These are phyloP conservation scores for Drosophila formosana DNA, from an alignment of 2,888 invertebrate species.

Conservation along the genomic window DNA sequence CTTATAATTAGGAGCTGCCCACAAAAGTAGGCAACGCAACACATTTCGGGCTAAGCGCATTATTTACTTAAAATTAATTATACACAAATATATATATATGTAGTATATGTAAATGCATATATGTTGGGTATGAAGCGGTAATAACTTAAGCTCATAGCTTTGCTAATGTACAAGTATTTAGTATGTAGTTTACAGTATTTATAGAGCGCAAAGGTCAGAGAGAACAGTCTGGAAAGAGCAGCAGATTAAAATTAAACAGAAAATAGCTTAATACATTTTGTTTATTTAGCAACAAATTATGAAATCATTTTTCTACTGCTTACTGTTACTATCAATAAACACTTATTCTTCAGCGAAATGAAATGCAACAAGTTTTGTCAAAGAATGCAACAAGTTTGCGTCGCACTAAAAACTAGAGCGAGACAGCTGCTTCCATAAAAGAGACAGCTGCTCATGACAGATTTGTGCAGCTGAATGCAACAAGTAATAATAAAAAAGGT, in stretches of 20 bases:
- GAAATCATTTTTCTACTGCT: too few species aligned
- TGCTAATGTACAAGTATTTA: conserved; percentile 2
- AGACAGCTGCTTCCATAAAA: too few species aligned
- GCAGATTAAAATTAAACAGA: too few species aligned
- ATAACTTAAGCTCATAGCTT: neutral
- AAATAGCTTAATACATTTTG: too few species aligned
- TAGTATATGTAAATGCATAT: too few species aligned
- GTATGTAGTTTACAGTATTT: conserved; percentile 1
- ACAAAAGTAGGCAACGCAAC: conserved; percentile 7
- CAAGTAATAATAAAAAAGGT: neutral
- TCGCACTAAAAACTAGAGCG: too few species aligned
- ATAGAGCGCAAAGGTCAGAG: neutral
- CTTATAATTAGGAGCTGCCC: conserved; percentile 1
- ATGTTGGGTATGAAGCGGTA: neutral
- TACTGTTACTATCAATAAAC: too few species aligned
- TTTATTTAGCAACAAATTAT: too few species aligned
- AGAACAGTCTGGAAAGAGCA: too few species aligned
- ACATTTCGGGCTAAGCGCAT: neutral
- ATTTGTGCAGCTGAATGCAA: neutral
- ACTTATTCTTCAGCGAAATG: neutral
- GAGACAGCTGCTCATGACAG: too few species aligned
- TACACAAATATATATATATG: neutral
- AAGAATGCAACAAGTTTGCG: neutral
- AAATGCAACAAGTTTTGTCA: neutral
- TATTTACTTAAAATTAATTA: conserved; percentile 10